Evolutionary conservation across 2,113 vertebrate species (phyloP).

Genomic region (Ariopsis seemanni): DNA sequence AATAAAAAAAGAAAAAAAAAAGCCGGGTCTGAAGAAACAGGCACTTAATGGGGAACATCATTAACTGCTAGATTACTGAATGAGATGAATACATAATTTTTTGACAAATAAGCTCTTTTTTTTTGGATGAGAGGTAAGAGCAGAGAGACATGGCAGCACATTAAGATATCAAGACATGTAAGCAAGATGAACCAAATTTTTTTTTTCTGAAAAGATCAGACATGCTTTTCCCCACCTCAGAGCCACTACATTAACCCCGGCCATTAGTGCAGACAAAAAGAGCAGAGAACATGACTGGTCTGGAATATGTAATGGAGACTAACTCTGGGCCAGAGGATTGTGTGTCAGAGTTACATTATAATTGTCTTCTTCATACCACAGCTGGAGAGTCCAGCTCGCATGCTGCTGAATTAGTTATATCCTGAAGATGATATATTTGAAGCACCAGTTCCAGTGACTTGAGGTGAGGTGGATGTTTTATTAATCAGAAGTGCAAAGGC

Average conservation of each 20-base stretch:
- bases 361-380: conserved; percentile 1
- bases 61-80: not conserved
- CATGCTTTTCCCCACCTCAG: not conserved
- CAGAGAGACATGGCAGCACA: not conserved
- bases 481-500: conserved; percentile 32
- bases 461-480: conserved; percentile 37
- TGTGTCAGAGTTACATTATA: not conserved
- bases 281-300: conserved; percentile 47
- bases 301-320: conserved; percentile 11
- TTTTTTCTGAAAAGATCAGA: not conserved
- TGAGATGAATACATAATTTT: not conserved
- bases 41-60: not conserved
- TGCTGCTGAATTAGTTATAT: conserved; percentile 38
- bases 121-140: not conserved
- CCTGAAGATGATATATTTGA: conserved; percentile 26
- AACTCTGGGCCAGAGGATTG: not conserved
- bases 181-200: not conserved
- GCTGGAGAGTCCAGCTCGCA: conserved; percentile 17
- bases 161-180: not conserved
- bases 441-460: conserved; percentile 3
- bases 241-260: not conserved
- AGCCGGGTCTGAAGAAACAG: no score
- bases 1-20: no score
- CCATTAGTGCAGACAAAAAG: conserved; percentile 21
- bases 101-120: not conserved